Evolutionary conservation across 2,797 vertebrate species (phyloP).

Genomic region (Prionace glauca): DNA sequence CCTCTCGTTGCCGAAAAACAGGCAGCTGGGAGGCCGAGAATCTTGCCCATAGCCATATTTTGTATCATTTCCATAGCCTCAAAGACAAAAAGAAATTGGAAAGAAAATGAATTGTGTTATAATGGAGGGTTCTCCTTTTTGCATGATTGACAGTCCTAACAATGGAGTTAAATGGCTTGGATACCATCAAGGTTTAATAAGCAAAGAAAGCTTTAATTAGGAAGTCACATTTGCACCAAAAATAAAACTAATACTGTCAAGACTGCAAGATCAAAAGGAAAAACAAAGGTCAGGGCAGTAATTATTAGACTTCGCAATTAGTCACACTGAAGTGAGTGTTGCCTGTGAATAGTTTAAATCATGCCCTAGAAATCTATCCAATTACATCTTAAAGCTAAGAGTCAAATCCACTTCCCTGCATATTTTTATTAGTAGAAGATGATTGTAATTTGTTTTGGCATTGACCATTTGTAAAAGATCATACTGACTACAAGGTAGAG

Average conservation of each 20-base stretch:
- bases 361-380: conserved; percentile 21
- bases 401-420: background rate
- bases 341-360: conserved; percentile 20
- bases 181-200: conserved; percentile 45
- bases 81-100: background rate
- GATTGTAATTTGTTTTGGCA: background rate
- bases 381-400: background rate
- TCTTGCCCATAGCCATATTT: background rate
- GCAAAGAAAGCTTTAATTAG: conserved; percentile 44
- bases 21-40: no score
- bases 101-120: background rate
- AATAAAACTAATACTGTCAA: conserved; percentile 38
- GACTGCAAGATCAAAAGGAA: conserved; percentile 4
- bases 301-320: conserved; percentile 35
- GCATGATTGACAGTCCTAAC: background rate
- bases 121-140: background rate
- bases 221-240: conserved; percentile 39
- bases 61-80: background rate
- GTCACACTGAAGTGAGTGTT: conserved; percentile 10
- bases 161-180: conserved; percentile 41
- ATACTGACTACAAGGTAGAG: background rate
- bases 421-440: background rate
- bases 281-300: conserved; percentile 34
- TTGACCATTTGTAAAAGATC: background rate
- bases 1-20: no score